These are phyloP conservation scores for Numida meleagris DNA, from an alignment of 2,113 vertebrate genomes.

Conservation along the genomic window DNA sequence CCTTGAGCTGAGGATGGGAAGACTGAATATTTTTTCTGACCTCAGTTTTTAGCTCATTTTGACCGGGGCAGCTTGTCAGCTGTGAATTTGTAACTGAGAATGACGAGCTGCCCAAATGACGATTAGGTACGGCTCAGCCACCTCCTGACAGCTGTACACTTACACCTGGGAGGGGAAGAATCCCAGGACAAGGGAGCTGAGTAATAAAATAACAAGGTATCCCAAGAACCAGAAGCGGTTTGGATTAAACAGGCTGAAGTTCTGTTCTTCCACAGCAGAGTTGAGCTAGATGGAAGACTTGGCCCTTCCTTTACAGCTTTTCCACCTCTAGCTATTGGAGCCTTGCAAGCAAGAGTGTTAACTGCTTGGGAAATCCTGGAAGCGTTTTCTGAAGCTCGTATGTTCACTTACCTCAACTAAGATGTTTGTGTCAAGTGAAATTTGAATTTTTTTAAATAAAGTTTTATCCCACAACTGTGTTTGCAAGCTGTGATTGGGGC, in stretches of 20 bases:
- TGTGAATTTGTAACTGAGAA: neutral
- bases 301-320: neutral
- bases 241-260: neutral
- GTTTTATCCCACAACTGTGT: neutral
- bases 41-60: neutral
- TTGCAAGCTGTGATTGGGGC: neutral
- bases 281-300: neutral
- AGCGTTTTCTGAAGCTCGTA: constrained; percentile 47
- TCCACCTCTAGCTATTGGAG: neutral
- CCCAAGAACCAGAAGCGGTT: neutral
- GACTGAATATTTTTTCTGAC: neutral
- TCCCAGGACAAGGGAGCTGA: neutral
- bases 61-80: neutral
- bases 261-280: neutral
- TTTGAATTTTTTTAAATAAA: constrained; percentile 55
- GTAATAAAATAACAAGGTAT: neutral
- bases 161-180: neutral
- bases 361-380: constrained; percentile 2
- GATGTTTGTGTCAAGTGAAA: constrained; percentile 28
- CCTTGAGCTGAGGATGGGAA: neutral
- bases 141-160: neutral
- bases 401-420: constrained; percentile 60
- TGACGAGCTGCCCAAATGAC: neutral
- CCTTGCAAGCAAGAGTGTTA: neutral
- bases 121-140: constrained; percentile 16